Base-by-base conservation (phyloP, 2,888 invertebrate species). In the Aplocera efformata region DNA sequence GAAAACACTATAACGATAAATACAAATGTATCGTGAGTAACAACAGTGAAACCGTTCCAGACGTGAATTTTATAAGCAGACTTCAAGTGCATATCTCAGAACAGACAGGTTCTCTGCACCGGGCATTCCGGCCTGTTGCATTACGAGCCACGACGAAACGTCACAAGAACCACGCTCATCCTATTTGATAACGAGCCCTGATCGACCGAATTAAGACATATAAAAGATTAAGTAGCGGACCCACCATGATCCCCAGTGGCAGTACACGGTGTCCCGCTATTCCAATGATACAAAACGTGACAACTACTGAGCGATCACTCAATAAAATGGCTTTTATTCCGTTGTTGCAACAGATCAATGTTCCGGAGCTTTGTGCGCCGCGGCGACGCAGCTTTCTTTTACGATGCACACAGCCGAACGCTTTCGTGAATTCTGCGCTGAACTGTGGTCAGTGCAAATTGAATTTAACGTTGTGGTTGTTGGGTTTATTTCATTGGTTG, bases 281-380 rank as follows among this genome's bases (percentile, higher is more conserved):
- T 73, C 65, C 63, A 70, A 68, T 77, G 71, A 76, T 72, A 72
- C 74, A 75, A 73, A 85, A 84, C 77, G 84, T 77, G 79, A 79
- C 79, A 84, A 73, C 68, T 54, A 35, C 73, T 68, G 60, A 69
- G 55, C 63, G 71, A 79, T 82, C 79, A 76, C 75, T 80, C 78
- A 82, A 78, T 78, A 84, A 83, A 83, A 80, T 83, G 72, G 72
- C 61, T 82, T 85, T 84, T 85, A 85, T 84, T 77, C 60, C 71
- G 51, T 70, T 61, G 59, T 59, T 55, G 67, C 69, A 73, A 82
- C 81, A 79, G 84, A 79, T 76, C 82, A 83, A 73, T 82, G 73
- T 84, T 62, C 72, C 57, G 36, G 69, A 65, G 45, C 69, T 71
- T 72, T 74, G 76, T 73, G 53, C 67, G 60, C n/a, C n/a, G 52